phyloP scores from a whole-genome alignment of 1,140 invertebrate genomes.

The Marisa cornuarietis region DNA sequence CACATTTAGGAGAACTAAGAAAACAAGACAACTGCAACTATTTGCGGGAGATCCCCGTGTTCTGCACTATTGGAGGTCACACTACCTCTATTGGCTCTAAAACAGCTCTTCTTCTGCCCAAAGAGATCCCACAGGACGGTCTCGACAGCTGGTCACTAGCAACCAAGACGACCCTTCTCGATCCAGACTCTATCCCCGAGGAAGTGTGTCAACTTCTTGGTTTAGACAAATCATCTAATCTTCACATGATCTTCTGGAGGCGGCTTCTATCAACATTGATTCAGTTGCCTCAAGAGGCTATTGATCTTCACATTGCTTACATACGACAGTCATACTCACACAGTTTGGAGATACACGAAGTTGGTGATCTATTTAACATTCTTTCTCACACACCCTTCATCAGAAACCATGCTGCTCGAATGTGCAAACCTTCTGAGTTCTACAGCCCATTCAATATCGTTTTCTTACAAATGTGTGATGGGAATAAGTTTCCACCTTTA shows the following conservation, averaged over 20 bases:
- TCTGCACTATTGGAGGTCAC: neutral
- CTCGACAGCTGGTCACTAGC: no score
- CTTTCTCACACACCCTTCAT: neutral
- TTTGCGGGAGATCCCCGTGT: neutral
- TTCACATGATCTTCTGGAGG: neutral
- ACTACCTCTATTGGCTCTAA: neutral
- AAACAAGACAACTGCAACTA: neutral
- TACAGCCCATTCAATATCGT: neutral
- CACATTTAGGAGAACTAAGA: neutral
- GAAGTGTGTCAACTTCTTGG: no score
- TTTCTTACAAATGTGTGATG: neutral
- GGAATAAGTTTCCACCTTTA: neutral
- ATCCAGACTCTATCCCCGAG: no score
- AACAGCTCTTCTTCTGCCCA: neutral
- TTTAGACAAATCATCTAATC: no score
- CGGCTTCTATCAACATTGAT: neutral
- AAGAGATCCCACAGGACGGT: neutral
- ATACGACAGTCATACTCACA: neutral
- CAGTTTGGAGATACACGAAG: neutral
- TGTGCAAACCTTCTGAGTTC: neutral
- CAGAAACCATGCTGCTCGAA: neutral
- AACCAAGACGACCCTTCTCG: no score
- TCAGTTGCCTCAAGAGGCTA: neutral
- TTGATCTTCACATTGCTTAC: neutral
- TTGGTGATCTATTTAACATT: neutral